Percentiles rank a stretch among this genome's conserved stretches.
Evolutionary conservation across 2,113 vertebrate species (phyloP).

Genomic region (Myanophis thanlyinensis): DNA sequence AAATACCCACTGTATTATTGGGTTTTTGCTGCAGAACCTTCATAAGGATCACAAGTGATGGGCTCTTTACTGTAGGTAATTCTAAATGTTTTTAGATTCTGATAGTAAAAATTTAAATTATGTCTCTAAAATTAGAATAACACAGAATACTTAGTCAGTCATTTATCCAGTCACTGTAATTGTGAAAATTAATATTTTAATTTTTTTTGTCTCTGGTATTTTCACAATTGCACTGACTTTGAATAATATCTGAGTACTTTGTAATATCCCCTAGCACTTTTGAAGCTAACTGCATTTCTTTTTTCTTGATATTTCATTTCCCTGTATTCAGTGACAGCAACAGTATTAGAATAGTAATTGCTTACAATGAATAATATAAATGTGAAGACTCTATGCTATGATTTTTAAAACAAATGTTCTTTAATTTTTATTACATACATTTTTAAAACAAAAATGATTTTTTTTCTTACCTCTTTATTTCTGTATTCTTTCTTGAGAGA

Average conservation of each 20-base stretch:
- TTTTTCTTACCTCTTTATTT: conserved; percentile 74
- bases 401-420: neutral
- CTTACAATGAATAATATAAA: neutral
- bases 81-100: neutral
- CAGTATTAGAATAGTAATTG: neutral
- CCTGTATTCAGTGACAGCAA: neutral
- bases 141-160: neutral
- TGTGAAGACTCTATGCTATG: neutral
- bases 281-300: neutral
- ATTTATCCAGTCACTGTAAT: neutral
- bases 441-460: neutral
- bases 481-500: conserved; percentile 76
- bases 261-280: neutral
- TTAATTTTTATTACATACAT: neutral
- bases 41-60: neutral
- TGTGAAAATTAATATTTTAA: neutral
- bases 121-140: neutral
- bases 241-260: neutral
- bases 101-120: neutral
- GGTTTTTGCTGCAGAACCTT: neutral
- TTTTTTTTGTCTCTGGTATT: neutral
- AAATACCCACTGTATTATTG: neutral
- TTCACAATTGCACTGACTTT: neutral
- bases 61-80: neutral
- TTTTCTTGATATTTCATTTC: neutral